Percentiles rank a stretch among this genome's conserved stretches.
Conservation (phyloP, 2,888 invertebrate genomes). For the Strigamia transsilvanica region DNA sequence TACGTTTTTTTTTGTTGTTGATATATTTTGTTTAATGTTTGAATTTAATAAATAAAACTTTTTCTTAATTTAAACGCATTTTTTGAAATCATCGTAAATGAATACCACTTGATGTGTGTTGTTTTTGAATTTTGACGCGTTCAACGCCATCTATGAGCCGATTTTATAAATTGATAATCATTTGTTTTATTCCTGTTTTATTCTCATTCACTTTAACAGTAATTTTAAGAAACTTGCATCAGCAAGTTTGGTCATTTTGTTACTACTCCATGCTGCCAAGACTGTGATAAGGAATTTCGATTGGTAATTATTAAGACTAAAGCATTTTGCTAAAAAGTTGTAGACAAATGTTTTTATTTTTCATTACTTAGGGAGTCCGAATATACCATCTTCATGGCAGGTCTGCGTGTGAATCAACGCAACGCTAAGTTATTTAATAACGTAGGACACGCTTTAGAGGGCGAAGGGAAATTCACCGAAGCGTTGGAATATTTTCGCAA, state of each 20-base stretch:
- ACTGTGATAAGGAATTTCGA: slow-evolving; percentile 89
- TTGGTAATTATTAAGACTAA: slow-evolving; percentile 69
- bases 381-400: slow-evolving; percentile 92
- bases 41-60: too few species aligned
- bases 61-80: neutral
- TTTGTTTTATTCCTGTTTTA: neutral
- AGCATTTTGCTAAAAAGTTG: neutral
- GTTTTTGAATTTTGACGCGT: neutral
- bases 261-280: slow-evolving; percentile 82
- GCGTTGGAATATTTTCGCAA: slow-evolving; percentile 91
- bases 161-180: neutral
- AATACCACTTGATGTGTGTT: neutral
- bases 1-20: neutral
- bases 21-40: too few species aligned
- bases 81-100: neutral
- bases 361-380: slow-evolving; percentile 72
- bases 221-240: slow-evolving; percentile 63
- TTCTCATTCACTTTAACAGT: neutral
- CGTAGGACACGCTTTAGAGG: slow-evolving; percentile 94
- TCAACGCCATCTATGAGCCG: slow-evolving; percentile 20
- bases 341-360: neutral
- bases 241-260: slow-evolving; percentile 67
- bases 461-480: slow-evolving; percentile 73
- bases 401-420: slow-evolving; percentile 79
- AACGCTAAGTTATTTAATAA: slow-evolving; percentile 98